Evolutionary conservation across 2,888 invertebrate genomes (phyloP).

Genomic region (Augiades crinisus): DNA sequence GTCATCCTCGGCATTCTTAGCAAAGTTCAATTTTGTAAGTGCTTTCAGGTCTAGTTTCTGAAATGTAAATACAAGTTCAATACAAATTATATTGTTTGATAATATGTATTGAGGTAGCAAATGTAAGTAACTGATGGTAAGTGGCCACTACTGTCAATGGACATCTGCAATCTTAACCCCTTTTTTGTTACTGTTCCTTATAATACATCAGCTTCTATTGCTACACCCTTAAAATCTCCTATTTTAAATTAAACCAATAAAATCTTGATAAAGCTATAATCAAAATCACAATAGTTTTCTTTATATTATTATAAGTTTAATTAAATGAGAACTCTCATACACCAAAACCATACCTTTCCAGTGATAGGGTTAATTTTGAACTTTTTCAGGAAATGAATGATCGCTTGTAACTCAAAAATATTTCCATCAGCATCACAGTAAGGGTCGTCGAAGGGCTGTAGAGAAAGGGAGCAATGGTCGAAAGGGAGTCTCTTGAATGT

Average conservation of each 20-base stretch:
- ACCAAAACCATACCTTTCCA: constrained; percentile 84
- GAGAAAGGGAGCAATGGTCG: constrained; percentile 94
- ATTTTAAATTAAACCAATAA: no score
- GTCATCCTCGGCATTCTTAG: no score
- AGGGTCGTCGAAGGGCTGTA: constrained; percentile 96
- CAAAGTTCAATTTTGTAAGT: constrained; percentile 91
- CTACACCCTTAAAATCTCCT: no score
- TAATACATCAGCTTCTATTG: no score
- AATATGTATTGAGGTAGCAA: not conserved
- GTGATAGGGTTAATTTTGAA: constrained; percentile 97
- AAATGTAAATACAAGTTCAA: constrained; percentile 43
- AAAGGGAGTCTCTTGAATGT: constrained; percentile 96
- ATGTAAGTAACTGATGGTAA: not conserved
- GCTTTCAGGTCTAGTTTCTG: constrained; percentile 90
- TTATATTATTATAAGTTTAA: no score
- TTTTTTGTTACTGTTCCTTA: no score
- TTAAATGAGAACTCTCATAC: not conserved
- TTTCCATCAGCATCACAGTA: constrained; percentile 95
- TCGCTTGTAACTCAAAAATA: constrained; percentile 94
- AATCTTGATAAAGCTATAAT: no score
- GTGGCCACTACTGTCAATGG: not conserved
- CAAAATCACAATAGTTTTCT: no score
- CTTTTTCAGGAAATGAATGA: constrained; percentile 93
- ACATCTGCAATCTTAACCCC: no score
- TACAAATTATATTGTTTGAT: not conserved